A percentile compares a stretch with the other conserved stretches of the same genome.
Evolutionary conservation across 2,888 invertebrate species (phyloP).

Genomic region (Sesia apiformis): DNA sequence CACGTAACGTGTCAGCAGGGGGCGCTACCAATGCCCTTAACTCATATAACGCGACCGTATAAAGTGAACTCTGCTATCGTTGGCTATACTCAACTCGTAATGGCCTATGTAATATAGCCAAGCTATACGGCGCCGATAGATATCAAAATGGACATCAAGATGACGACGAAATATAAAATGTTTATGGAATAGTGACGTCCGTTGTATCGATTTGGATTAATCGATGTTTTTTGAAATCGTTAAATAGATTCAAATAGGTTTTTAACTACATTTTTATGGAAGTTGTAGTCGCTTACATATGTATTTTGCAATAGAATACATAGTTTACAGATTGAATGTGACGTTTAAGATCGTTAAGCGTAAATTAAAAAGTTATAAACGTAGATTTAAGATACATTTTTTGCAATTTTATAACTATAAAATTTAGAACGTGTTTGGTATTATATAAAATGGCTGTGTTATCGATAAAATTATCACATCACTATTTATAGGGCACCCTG

Average conservation of each 20-base stretch:
- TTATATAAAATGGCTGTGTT: too few species aligned
- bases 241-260: too few species aligned
- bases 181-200: constrained; percentile 30
- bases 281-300: too few species aligned
- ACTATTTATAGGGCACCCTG: constrained; percentile 31
- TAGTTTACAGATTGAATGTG: too few species aligned
- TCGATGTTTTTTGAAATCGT: too few species aligned
- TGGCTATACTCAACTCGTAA: constrained; percentile 35
- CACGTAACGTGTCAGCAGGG: constrained; percentile 56
- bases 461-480: constrained; percentile 12
- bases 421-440: too few species aligned
- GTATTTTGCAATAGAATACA: too few species aligned
- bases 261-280: too few species aligned
- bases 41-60: constrained; percentile 15
- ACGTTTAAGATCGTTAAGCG: too few species aligned
- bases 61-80: constrained; percentile 14
- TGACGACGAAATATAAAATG: constrained; percentile 38
- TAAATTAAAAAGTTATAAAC: too few species aligned
- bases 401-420: too few species aligned
- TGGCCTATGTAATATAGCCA: constrained; percentile 53
- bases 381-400: too few species aligned
- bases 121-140: constrained; percentile 53
- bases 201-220: background rate
- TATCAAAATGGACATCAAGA: constrained; percentile 45
- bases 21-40: constrained; percentile 59